Conservation (phyloP, 2,113 vertebrate genomes). For the Microcebus jonahi region DNA sequence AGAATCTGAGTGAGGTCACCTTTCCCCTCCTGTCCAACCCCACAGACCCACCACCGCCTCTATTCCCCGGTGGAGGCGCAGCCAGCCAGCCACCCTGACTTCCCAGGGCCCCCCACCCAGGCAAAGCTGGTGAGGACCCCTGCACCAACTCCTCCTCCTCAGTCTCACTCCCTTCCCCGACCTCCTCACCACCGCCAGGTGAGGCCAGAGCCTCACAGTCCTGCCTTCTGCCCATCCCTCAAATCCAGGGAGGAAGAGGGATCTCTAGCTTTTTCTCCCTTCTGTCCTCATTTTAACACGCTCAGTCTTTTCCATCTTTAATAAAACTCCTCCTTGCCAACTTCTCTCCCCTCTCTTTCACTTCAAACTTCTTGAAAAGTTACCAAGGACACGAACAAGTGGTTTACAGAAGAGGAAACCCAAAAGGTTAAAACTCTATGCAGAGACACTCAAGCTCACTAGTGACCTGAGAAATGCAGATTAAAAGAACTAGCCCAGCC, state of each 20-base stretch:
- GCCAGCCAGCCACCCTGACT: not conserved
- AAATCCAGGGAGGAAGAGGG: not conserved
- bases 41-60: not conserved
- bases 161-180: not conserved
- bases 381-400: not conserved
- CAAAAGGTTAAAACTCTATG: not conserved
- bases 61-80: not conserved
- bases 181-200: not conserved
- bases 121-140: not conserved
- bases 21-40: not conserved
- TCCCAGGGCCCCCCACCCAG: not conserved
- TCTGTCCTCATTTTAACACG: not conserved
- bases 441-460: not conserved
- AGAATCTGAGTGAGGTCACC: not conserved
- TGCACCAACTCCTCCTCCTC: not conserved
- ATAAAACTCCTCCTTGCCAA: not conserved
- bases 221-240: not conserved
- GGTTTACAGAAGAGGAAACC: not conserved
- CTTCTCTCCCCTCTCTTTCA: not conserved
- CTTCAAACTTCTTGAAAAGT: constrained; percentile 20
- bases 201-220: not conserved
- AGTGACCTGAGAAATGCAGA: not conserved
- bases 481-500: not conserved
- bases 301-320: not conserved
- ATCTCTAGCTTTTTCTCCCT: not conserved